A percentile compares a stretch with the other conserved stretches of the same genome.
These are phyloP conservation scores for Phalloptychus januarius DNA, from an alignment of 2,797 vertebrate genomes.

Conservation along the genomic window DNA sequence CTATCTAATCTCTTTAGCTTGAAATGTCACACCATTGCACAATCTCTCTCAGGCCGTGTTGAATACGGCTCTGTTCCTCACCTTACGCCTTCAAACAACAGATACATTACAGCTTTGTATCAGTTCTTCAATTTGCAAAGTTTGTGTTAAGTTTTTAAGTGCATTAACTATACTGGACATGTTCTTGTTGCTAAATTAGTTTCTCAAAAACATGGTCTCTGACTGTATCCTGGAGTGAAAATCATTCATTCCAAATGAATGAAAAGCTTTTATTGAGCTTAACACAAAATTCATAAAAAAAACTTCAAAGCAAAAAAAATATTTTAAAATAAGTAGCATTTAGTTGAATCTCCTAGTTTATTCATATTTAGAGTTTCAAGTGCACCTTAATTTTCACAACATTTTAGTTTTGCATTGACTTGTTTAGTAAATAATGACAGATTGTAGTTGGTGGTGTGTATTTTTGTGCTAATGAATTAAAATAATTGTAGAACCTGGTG, in stretches of 20 bases:
- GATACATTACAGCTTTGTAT: not conserved
- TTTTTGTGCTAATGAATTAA: not conserved
- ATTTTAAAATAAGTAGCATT: not conserved
- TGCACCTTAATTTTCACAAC: not conserved
- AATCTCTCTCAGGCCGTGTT: slow-evolving; percentile 18
- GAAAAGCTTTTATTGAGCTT: not conserved
- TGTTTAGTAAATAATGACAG: not conserved
- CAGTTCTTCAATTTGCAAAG: not conserved
- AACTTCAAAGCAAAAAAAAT: not conserved
- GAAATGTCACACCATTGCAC: slow-evolving; percentile 62
- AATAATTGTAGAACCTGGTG: not conserved
- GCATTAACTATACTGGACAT: not conserved
- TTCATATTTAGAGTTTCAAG: not conserved
- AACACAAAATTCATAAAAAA: not conserved
- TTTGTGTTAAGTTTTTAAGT: not conserved
- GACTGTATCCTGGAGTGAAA: not conserved
- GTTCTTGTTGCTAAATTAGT: not conserved
- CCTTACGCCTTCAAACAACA: slow-evolving; percentile 6
- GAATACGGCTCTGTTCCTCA: not conserved
- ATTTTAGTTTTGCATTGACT: not conserved
- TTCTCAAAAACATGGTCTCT: not conserved
- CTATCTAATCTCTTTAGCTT: not conserved
- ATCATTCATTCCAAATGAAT: not conserved
- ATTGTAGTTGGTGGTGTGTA: not conserved
- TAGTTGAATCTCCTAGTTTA: not conserved